Evolutionary conservation across 1,140 invertebrate genomes (phyloP).

Genomic region (Conopomorpha cramerella): DNA sequence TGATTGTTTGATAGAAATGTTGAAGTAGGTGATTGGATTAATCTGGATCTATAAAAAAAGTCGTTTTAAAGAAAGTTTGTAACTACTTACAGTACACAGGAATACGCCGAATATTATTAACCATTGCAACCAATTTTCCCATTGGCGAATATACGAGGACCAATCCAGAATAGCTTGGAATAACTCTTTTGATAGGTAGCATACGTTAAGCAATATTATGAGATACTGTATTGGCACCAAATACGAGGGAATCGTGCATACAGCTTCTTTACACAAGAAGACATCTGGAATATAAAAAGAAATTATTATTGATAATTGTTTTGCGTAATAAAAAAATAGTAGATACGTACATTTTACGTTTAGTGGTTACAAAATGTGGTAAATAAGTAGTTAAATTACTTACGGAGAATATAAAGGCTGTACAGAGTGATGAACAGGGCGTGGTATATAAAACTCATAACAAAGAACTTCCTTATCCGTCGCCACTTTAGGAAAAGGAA

Average conservation of each 20-base stretch:
- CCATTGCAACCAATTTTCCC: constrained; percentile 86
- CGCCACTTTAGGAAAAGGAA: constrained; percentile 83
- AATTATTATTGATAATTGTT: constrained; percentile 3
- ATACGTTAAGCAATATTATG: constrained; percentile 65
- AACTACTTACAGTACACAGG: constrained; percentile 59
- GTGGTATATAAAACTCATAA: constrained; percentile 79
- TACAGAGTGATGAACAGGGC: constrained; percentile 75
- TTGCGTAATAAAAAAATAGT: no score
- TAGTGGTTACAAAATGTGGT: no score
- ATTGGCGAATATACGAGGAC: constrained; percentile 72
- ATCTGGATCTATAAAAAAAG: no score
- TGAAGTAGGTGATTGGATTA: no score
- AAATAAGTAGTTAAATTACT: constrained; percentile 15
- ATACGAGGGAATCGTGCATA: constrained; percentile 54
- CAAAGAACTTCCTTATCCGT: constrained; percentile 81
- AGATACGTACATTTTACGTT: no score
- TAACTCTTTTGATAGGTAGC: constrained; percentile 71
- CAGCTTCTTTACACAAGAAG: constrained; percentile 35
- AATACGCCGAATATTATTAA: constrained; percentile 72
- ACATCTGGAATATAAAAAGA: constrained; percentile 28
- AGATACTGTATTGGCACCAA: constrained; percentile 61
- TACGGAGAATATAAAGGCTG: constrained; percentile 69
- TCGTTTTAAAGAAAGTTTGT: no score
- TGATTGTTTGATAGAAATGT: no score
- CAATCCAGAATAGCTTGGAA: constrained; percentile 71